A percentile compares a stretch with the other conserved stretches of the same genome.
These are phyloP conservation scores for Meiosimyza platycephala DNA, from an alignment of 2,888 invertebrate species.

Conservation along the genomic window DNA sequence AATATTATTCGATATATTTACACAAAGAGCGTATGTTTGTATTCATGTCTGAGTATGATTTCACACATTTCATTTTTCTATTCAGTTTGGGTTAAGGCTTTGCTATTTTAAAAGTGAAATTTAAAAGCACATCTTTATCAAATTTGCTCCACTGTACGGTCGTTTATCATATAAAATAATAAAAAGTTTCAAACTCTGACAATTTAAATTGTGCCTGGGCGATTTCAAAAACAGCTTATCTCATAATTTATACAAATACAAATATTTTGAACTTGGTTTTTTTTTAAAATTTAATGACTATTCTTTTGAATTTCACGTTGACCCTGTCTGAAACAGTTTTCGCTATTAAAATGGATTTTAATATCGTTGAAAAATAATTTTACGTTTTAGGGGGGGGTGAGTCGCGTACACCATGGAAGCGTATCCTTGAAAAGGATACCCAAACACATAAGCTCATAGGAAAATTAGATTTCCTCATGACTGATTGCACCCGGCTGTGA, in stretches of 20 bases:
- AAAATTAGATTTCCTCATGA: conserved; percentile 15
- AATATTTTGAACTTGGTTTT: background rate
- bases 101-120: no score
- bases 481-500: conserved; percentile 11
- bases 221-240: conserved; percentile 58
- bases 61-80: no score
- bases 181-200: conserved; percentile 40
- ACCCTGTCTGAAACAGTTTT: conserved; percentile 40
- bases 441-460: background rate
- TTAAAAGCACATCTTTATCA: background rate
- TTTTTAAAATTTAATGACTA: background rate
- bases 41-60: no score
- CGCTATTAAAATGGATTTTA: conserved; percentile 10
- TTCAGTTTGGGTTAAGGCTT: no score
- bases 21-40: no score
- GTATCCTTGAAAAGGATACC: background rate
- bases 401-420: background rate
- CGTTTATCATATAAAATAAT: conserved; percentile 37
- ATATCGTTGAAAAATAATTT: background rate
- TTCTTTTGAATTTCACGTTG: conserved; percentile 34
- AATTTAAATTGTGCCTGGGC: conserved; percentile 39
- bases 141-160: conserved; percentile 34
- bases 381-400: conserved; percentile 8
- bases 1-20: no score
- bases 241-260: conserved; percentile 53